Conservation (phyloP, 2,113 vertebrate species). For the Xenopus borealis region DNA sequence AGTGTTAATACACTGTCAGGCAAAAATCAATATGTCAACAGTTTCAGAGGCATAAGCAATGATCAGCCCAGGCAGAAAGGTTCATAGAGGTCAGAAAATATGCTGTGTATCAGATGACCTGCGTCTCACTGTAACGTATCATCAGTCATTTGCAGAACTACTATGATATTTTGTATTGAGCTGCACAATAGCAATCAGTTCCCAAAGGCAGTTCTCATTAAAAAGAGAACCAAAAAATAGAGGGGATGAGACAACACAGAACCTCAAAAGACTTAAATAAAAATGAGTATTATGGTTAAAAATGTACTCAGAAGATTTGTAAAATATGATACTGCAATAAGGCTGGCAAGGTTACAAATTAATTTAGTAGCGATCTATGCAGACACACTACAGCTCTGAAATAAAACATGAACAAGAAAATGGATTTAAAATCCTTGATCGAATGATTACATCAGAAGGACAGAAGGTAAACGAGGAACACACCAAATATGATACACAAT, state of each 20-base stretch:
- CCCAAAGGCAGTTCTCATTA: neutral
- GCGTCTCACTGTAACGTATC: conserved; percentile 27
- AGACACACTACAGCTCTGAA: neutral
- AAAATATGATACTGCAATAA: neutral
- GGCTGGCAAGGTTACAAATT: neutral
- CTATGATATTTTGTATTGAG: conserved; percentile 32
- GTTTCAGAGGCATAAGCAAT: conserved; percentile 38
- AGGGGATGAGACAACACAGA: neutral
- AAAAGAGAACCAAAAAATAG: conserved; percentile 9
- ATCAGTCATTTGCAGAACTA: conserved; percentile 37
- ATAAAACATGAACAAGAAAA: neutral
- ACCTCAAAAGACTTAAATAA: neutral
- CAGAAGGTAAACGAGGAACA: conserved; percentile 4
- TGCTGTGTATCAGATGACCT: conserved; percentile 43
- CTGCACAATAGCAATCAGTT: conserved; percentile 14
- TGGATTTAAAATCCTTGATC: neutral
- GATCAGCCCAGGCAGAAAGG: conserved; percentile 24
- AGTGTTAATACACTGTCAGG: conserved; percentile 41
- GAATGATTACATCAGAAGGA: neutral
- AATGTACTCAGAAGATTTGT: neutral
- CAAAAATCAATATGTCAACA: conserved; percentile 42
- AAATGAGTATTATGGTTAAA: neutral
- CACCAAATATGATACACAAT: conserved; percentile 4
- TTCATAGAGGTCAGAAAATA: conserved; percentile 38
- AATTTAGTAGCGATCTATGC: neutral